Base-by-base conservation (phyloP, 30 jellyfish, hydroid and myxozoan species). In the Hydractinia echinata region DNA sequence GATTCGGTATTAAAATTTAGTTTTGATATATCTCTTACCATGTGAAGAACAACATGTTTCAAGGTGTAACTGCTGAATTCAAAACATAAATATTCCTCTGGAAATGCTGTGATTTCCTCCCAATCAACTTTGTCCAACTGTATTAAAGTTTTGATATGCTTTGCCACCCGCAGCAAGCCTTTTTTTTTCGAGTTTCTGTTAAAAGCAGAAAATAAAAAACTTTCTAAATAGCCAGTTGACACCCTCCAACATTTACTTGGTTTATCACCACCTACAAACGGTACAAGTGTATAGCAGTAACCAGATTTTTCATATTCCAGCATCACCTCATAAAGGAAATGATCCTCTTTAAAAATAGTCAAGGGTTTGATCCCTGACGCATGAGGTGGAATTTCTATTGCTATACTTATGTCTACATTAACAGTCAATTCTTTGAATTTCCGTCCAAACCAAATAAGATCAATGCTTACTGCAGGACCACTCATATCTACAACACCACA, bases 401-500 rank as follows among this genome's bases (percentile, higher is more conserved):
- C 69, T 16, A 58, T 11, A 58, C 69, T 58, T 13, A 58, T 58
- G 19, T 58, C 69, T 11, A 58, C 69, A 58, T 58, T 58, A 58
- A 58, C 69, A 11, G 69, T 58, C 19, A 58, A 58, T 11, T 58
- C 69, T 58, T 13, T 58, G 19, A 58, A 58, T 58, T 58, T 58
- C 69, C 19, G 18, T 13, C 69, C 69, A 58, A 11, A 11, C 69
- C 69, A 58, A 11, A 11, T 58, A 11, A 58, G 19, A 58, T 58
- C 69, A 58, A 58, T 58, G 69, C 69, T 58, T 13, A 58, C 19
- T 11, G 69, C 69, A 58, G 69, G 69, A 58, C 69, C 69, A 58
- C 69, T 58, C 19, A 58, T 11, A 58, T 58, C 69, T 13, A 58
- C 69, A 11, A 58, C 3, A 11, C 69, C 69, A 58, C 15, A 11